A percentile compares a stretch with the other conserved stretches of the same genome.
phyloP scores from a whole-genome alignment of 2,888 invertebrate species.

The Neoaliturus tenellus region DNA sequence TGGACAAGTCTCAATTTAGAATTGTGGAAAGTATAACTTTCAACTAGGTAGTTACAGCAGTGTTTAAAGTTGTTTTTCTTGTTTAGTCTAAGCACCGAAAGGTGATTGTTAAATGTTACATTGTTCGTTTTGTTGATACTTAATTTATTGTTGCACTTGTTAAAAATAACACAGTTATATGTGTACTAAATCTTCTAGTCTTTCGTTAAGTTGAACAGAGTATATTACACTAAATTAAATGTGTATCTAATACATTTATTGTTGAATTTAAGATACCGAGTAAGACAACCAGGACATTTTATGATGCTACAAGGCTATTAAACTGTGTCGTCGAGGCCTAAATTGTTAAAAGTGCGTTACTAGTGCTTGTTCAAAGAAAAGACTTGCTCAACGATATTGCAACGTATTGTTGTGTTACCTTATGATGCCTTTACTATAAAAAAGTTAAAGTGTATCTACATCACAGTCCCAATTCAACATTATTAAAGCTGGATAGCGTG shows the following conservation, averaged over 20 bases:
- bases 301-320: neutral
- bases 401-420: constrained; percentile 49
- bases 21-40: neutral
- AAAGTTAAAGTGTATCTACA: constrained; percentile 25
- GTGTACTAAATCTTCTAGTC: constrained; percentile 50
- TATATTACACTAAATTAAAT: constrained; percentile 41
- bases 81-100: constrained; percentile 36
- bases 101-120: constrained; percentile 42
- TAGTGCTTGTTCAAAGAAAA: constrained; percentile 41
- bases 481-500: neutral
- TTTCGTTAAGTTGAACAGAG: constrained; percentile 38
- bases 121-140: constrained; percentile 52
- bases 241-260: constrained; percentile 40
- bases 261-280: constrained; percentile 16
- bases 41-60: constrained; percentile 7
- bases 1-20: neutral
- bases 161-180: constrained; percentile 47
- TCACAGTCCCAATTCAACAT: constrained; percentile 39
- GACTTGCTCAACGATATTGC: constrained; percentile 53
- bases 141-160: constrained; percentile 53
- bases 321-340: constrained; percentile 40
- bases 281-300: neutral
- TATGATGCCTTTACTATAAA: constrained; percentile 35
- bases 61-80: constrained; percentile 48
- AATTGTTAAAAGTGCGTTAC: constrained; percentile 35